These are phyloP conservation scores for Hycleus phaleratus DNA, from an alignment of 1,140 invertebrate species.

Conservation along the genomic window DNA sequence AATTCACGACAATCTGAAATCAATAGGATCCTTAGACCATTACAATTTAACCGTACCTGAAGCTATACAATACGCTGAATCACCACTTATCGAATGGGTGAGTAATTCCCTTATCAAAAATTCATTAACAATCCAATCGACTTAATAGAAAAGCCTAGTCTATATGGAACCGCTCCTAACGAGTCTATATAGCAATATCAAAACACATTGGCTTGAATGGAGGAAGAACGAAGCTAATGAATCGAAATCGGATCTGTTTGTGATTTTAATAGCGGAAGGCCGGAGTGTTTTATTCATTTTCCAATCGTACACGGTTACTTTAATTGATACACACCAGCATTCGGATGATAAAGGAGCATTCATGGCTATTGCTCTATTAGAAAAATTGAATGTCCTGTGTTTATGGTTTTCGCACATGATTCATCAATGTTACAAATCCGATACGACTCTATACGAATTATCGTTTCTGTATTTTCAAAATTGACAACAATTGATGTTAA, in stretches of 20 bases:
- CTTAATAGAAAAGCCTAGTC: conserved; percentile 30
- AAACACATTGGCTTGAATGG: conserved; percentile 30
- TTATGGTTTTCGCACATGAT: conserved; percentile 31
- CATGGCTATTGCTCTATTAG: conserved; percentile 25
- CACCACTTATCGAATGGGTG: conserved; percentile 34
- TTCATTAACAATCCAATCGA: conserved; percentile 1
- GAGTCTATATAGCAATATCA: conserved; percentile 31
- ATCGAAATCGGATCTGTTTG: conserved; percentile 28
- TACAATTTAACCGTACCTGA: conserved; percentile 38
- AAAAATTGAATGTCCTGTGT: conserved; percentile 29
- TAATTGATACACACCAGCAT: conserved; percentile 38
- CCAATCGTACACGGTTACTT: conserved; percentile 25
- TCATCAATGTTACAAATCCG: conserved; percentile 27
- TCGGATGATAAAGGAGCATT: conserved; percentile 31
- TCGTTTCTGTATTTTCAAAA: conserved; percentile 36
- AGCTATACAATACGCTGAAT: conserved; percentile 31
- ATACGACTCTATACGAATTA: conserved; percentile 35
- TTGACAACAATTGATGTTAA: not conserved
- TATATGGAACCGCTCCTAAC: conserved; percentile 29
- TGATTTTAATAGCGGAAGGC: conserved; percentile 34
- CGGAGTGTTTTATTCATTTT: conserved; percentile 36
- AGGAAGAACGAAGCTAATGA: conserved; percentile 13
- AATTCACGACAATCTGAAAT: conserved; percentile 32
- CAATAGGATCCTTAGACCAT: conserved; percentile 26
- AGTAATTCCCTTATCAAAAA: not conserved